Evolutionary conservation across 2,888 invertebrate species (phyloP), one percentile per base, ranked within the genome.

Genomic region (Coremacera marginata): DNA sequence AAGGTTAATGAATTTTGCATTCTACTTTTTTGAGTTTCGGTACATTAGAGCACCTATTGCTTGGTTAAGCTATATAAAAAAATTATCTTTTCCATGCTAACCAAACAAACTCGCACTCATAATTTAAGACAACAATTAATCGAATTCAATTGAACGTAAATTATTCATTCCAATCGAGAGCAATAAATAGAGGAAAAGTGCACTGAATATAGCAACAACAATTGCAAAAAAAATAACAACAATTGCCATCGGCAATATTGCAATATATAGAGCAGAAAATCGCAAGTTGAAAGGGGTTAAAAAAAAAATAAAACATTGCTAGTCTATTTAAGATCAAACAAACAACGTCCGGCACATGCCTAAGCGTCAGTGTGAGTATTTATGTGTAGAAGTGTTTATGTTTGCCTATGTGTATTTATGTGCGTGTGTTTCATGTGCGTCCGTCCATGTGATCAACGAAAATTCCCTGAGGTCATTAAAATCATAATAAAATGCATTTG

Each of bases 401-500:
- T 60, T 27, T 60, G 60, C 22, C 5, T 31, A 4, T 31, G 31
- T 4, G 57, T 60, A 25, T 3, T 19, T 60, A 5, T 60, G 25
- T 60, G 14, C 11, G 27, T 27, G 9, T 44, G 44, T 44, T 11
- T 44, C 11, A 44, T 44, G 44, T 44, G 44, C n/a, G 5, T n/a
- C 16, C n/a, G 5, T n/a, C 16, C 8, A 5, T 25, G 19, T 37
- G 71, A 60, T 55, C 57, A 37, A 34, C 71, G 57, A 74, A 73
- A 31, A 65, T 51, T 74, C 65, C 63, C 73, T 34, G 31, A 65
- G 73, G 73, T 52, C 73, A 65, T 65, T 74, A 65, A 73, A 74
- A 63, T 62, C 51, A 25, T 52, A 74, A 74, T 74, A 74, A 74
- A 74, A 22, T 65, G 65, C 73, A 74, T 74, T 65, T 49, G 63